Evolutionary conservation across 2,888 invertebrate genomes (phyloP), one percentile per base, ranked within the genome.

Genomic region (Hololepta plana): DNA sequence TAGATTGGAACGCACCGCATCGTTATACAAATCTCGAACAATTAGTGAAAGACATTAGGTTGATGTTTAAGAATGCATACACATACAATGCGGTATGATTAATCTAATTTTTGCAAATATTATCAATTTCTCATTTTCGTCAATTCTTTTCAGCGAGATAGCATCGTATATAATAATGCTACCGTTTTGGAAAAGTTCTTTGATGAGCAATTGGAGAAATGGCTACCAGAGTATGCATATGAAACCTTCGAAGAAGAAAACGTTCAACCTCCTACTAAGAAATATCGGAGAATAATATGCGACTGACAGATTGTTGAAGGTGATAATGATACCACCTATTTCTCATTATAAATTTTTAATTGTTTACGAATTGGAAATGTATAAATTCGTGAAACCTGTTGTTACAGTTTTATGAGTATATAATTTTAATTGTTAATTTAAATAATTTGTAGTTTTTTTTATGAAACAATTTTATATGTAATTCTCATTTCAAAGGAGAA

Each of bases 1-100:
- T 91, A 45, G 76, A 80, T 54, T 72, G 77, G 42, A 65, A 64
- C 36, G 59, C 69, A 42, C 63, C 66, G 26, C 64, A 68, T 45
- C 75, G 77, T 46, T 91, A 90, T 57, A 60, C 67, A 40, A 67
- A 66, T 45, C 64, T 80, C 29, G 64, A 72, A 42, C 70, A 77
- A 39, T 75, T 88, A 52, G 64, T 90, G 30, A 59, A 67, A 29
- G 90, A 91, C 57, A 69, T 81, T 35, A 67, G 82, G 31, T 64
- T 80, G 42, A 74, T 91, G 51, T 88, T 91, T 59, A 73, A 71
- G 51, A 88, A 88, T 60, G 90, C 87, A 20, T 79, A 74, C 49
- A 61, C 64, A 11, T 87, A 74, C 55, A 85, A 88, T 60, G 66
- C 75, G 49, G 88, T 87, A 56, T 8, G 9, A 7, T 7, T 21